Evolutionary conservation across 2,888 invertebrate species (phyloP).

Genomic region (Hipparchia semele): DNA sequence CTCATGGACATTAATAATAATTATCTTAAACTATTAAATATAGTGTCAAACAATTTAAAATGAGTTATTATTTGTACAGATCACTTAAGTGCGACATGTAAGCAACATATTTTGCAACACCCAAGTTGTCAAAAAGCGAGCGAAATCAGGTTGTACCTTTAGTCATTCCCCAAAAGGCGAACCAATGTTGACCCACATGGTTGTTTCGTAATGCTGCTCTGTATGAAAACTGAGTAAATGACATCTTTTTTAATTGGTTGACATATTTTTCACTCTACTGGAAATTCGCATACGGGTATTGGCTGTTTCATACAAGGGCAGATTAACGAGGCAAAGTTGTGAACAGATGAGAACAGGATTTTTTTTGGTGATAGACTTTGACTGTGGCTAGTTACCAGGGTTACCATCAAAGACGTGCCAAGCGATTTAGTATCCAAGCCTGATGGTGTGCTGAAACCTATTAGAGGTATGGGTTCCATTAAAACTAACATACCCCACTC

Average conservation of each 20-base stretch:
- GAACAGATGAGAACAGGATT: no score
- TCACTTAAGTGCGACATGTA: constrained; percentile 22
- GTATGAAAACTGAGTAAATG: constrained; percentile 32
- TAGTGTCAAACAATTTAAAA: constrained; percentile 17
- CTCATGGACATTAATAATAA: background rate
- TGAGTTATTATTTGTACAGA: constrained; percentile 13
- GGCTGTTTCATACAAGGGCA: no score
- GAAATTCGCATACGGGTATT: no score
- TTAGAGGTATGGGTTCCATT: no score
- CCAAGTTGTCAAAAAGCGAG: constrained; percentile 33
- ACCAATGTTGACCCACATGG: constrained; percentile 48
- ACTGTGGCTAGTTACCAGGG: no score
- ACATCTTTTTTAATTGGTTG: constrained; percentile 9
- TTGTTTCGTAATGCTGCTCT: constrained; percentile 31
- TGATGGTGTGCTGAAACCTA: no score
- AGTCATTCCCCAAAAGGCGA: constrained; percentile 40
- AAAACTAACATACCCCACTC: no score
- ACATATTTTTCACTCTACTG: no score
- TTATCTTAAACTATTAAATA: constrained; percentile 6
- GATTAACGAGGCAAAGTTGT: no score
- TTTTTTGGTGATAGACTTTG: no score
- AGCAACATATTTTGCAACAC: constrained; percentile 22
- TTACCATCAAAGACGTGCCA: no score
- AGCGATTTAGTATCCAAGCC: no score
- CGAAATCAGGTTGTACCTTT: constrained; percentile 32